These are phyloP conservation scores for Eurois occulta DNA, from an alignment of 2,888 invertebrate genomes.

Conservation along the genomic window DNA sequence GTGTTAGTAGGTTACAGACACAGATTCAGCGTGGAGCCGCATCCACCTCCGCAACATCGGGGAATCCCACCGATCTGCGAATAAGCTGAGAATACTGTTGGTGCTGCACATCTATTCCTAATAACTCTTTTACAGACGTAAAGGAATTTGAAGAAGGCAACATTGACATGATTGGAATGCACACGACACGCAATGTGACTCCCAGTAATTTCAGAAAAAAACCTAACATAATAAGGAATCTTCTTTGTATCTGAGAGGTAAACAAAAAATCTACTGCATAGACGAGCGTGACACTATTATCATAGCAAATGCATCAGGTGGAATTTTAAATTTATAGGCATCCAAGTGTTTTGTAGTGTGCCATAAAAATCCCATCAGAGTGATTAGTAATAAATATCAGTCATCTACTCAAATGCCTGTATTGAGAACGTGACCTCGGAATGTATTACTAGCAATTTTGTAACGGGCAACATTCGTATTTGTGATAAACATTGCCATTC, in stretches of 20 bases:
- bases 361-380: slow-evolving; percentile 59
- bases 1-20: too few relatives aligned
- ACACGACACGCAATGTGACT: slow-evolving; percentile 34
- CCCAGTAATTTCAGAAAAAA: slow-evolving; percentile 36
- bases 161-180: slow-evolving; percentile 28
- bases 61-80: too few relatives aligned
- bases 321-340: slow-evolving; percentile 35
- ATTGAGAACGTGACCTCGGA: slow-evolving; percentile 69
- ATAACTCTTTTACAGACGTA: too few relatives aligned
- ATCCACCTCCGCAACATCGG: too few relatives aligned
- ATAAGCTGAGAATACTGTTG: too few relatives aligned
- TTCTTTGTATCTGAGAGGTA: slow-evolving; percentile 14
- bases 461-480: slow-evolving; percentile 55
- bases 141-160: slow-evolving; percentile 5
- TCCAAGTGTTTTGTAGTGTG: slow-evolving; percentile 49
- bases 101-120: too few relatives aligned
- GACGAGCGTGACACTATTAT: slow-evolving; percentile 13
- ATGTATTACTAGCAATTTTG: slow-evolving; percentile 63
- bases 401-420: slow-evolving; percentile 67
- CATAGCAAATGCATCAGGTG: slow-evolving; percentile 14
- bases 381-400: slow-evolving; percentile 67
- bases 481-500: slow-evolving; percentile 24
- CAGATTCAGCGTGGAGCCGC: too few relatives aligned
- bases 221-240: slow-evolving; percentile 8
- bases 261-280: slow-evolving; percentile 43